A percentile compares a stretch with the other conserved stretches of the same genome.
phyloP scores from a whole-genome alignment of 2,888 invertebrate genomes.

The Cerastis leucographa region DNA sequence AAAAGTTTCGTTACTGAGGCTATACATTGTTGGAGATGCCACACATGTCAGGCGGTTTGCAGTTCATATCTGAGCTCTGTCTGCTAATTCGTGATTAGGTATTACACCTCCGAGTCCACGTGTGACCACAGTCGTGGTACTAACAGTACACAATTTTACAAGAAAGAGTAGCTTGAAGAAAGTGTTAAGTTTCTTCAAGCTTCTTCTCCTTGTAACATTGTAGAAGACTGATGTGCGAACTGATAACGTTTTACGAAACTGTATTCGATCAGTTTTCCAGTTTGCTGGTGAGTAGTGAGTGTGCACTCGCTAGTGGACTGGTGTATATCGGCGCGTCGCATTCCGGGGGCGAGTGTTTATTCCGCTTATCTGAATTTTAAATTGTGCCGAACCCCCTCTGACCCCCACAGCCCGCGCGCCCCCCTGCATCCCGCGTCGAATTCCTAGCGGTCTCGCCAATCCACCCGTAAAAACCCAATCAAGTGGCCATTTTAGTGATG shows the following conservation, averaged over 20 bases:
- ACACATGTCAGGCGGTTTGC: background rate
- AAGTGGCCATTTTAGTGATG: conserved; percentile 81
- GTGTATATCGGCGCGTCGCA: conserved; percentile 53
- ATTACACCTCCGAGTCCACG: too few species aligned
- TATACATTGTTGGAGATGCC: background rate
- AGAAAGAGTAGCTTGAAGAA: background rate
- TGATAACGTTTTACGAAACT: background rate
- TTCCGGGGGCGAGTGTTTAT: conserved; percentile 81
- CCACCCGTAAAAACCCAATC: conserved; percentile 87
- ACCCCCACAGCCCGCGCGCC: conserved; percentile 20
- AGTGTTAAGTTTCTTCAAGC: background rate
- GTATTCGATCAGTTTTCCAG: background rate
- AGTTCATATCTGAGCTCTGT: too few species aligned
- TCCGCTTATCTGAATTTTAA: conserved; percentile 89
- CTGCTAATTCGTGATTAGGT: background rate
- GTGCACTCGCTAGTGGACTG: conserved; percentile 21
- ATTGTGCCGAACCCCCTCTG: conserved; percentile 68
- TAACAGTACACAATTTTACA: background rate
- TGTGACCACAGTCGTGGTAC: too few species aligned
- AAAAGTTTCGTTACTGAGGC: background rate
- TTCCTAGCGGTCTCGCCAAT: conserved; percentile 84
- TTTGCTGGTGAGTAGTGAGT: background rate
- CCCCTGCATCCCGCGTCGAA: conserved; percentile 60
- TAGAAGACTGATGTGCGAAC: conserved; percentile 2
- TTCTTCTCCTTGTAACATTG: background rate